These are phyloP conservation scores for Saturnia japonica DNA, from an alignment of 2,888 invertebrate species.

Conservation along the genomic window DNA sequence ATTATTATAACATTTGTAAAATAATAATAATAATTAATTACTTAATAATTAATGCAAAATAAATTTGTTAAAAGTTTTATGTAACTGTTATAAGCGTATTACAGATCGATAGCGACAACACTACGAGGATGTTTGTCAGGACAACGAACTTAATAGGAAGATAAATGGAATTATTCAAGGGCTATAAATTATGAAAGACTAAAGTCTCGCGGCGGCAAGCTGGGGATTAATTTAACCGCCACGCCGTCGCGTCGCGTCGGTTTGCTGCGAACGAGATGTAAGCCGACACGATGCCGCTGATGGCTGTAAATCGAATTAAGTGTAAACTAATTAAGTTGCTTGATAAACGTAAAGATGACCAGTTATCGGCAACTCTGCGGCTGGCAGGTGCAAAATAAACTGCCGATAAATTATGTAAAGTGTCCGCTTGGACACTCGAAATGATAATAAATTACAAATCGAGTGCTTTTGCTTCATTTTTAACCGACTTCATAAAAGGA, in stretches of 20 bases:
- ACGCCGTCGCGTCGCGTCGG: too few species aligned
- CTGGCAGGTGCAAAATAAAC: conserved; percentile 4
- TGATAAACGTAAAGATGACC: conserved; percentile 8
- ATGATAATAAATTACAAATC: neutral
- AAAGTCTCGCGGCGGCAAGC: conserved; percentile 9
- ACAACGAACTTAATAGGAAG: conserved; percentile 14
- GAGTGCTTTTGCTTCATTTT: conserved; percentile 2
- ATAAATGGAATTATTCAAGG: conserved; percentile 12
- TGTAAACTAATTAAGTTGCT: conserved; percentile 16
- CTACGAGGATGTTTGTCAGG: neutral
- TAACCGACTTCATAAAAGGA: too few species aligned
- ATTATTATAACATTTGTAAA: too few species aligned
- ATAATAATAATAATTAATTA: too few species aligned
- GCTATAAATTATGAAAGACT: conserved; percentile 15
- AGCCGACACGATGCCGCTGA: conserved; percentile 11
- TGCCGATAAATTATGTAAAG: neutral
- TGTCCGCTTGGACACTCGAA: neutral
- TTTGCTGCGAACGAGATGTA: conserved; percentile 15
- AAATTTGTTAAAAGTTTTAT: neutral
- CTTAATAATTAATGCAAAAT: neutral
- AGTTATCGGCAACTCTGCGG: conserved; percentile 3
- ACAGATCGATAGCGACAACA: neutral
- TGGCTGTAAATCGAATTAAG: neutral
- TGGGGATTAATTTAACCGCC: neutral
- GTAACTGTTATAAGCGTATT: neutral